Conservation (phyloP, 2,113 vertebrate genomes). For the Barbus barbus region DNA sequence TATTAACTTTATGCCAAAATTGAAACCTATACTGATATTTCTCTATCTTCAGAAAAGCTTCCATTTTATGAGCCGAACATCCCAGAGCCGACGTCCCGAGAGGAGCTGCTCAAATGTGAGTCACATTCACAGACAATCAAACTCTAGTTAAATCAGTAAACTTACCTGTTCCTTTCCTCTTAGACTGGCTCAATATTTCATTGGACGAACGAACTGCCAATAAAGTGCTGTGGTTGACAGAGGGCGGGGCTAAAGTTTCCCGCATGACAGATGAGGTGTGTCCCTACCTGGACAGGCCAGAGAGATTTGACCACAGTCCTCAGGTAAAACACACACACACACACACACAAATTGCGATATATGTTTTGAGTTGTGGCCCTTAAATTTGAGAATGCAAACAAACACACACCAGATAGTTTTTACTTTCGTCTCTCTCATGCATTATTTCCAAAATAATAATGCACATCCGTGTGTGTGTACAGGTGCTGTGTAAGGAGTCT, state of each 20-base stretch:
- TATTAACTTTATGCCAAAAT: neutral
- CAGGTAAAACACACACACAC: slow-evolving; percentile 58
- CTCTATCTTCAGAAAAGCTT: slow-evolving; percentile 55
- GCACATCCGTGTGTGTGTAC: too few species aligned
- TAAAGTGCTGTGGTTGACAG: slow-evolving; percentile 69
- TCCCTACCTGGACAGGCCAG: slow-evolving; percentile 68
- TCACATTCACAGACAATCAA: neutral
- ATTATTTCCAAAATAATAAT: too few species aligned
- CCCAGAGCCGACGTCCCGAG: slow-evolving; percentile 67
- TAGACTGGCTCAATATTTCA: slow-evolving; percentile 68
- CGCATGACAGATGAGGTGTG: slow-evolving; percentile 66
- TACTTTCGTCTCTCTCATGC: too few species aligned
- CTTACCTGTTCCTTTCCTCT: neutral
- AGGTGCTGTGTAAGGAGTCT: too few species aligned
- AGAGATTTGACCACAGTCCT: slow-evolving; percentile 70
- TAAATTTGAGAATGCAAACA: too few species aligned
- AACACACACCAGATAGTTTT: too few species aligned
- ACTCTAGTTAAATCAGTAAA: neutral
- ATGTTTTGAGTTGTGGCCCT: too few species aligned
- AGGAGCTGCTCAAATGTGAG: slow-evolving; percentile 69
- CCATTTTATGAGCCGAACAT: slow-evolving; percentile 65
- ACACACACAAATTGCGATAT: neutral
- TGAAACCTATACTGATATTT: neutral
- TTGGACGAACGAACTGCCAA: slow-evolving; percentile 71
- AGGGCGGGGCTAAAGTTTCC: slow-evolving; percentile 63